Evolutionary conservation across 1,140 invertebrate species (phyloP).

Genomic region (Asbolus verrucosus): DNA sequence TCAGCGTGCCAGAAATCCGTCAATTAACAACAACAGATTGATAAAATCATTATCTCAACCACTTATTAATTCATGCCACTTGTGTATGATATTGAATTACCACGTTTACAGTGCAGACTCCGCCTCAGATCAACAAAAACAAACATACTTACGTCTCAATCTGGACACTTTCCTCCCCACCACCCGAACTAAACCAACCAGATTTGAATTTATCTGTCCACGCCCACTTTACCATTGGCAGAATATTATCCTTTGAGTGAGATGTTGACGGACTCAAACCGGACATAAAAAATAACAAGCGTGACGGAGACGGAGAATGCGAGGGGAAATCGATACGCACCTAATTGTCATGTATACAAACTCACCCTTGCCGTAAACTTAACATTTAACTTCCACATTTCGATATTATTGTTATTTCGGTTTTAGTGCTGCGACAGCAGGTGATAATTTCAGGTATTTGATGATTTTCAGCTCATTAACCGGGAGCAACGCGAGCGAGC

Average conservation of each 20-base stretch:
- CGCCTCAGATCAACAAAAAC: slow-evolving; percentile 59
- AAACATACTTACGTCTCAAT: slow-evolving; percentile 63
- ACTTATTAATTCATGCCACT: slow-evolving; percentile 59
- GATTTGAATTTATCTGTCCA: slow-evolving; percentile 44
- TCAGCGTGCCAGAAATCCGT: slow-evolving; percentile 39
- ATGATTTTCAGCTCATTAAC: too few species aligned
- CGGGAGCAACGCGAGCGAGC: too few species aligned
- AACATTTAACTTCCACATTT: too few species aligned
- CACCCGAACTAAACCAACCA: slow-evolving; percentile 50
- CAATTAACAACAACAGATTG: slow-evolving; percentile 51
- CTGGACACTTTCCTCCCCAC: slow-evolving; percentile 51
- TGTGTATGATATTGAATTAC: slow-evolving; percentile 58
- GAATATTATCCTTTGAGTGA: slow-evolving; percentile 54
- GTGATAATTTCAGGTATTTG: too few species aligned
- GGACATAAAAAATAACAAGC: slow-evolving; percentile 39
- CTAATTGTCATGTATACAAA: too few species aligned
- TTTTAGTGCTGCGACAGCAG: too few species aligned
- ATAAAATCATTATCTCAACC: slow-evolving; percentile 61
- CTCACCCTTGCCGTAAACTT: too few species aligned
- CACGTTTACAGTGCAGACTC: slow-evolving; percentile 51
- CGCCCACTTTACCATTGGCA: slow-evolving; percentile 58
- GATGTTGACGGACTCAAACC: slow-evolving; percentile 49
- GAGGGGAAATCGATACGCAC: slow-evolving; percentile 44
- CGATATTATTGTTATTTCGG: too few species aligned
- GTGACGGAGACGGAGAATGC: slow-evolving; percentile 43